Evolutionary conservation across 1,140 invertebrate species (phyloP), one percentile per base, ranked within the genome.

Genomic region (Holotrichia oblita): DNA sequence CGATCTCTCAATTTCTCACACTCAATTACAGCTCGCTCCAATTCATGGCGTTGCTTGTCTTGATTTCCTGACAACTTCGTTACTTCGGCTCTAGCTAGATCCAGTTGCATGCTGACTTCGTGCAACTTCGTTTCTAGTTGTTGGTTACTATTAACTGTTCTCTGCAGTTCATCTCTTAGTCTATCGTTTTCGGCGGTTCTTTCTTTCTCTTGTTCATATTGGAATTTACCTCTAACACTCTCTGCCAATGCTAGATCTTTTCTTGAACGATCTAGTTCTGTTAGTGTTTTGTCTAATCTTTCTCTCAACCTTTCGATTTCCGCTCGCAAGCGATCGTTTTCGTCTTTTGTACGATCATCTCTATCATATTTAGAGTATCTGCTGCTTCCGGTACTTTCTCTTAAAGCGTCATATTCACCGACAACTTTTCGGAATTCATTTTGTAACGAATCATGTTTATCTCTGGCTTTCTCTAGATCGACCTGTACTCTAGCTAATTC

Each of bases 381-480:
- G 78, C 94, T 93, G 92, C 59, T 86, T 44, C 78, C 87, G 78
- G 88, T 85, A 22, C 81, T 83, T 81, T 91, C 93, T 81, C 91
- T 90, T 44, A 93, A 88, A 81, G 90, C 92, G 83, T 92, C 95
- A 34, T 90, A 94, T 81, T 96, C 95, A 2, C 90, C 90, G 84
- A 96, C 94, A 3, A 94, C 90, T 87, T 95, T 94, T 77, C 95
- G 89, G 75, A 96, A 89, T 82, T 98, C 96, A 4, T 91, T 88
- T 81, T 96, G 94, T 73, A 93, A 91, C 85, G 95, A 93, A 80
- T 97, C 96, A 82, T 96, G 93, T 83, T 96, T 96, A 82, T 97
- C 96, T 81, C 95, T 94, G 89, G 96, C 93, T 85, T 96, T 97
- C 85, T 97, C 96, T 12, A 96, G 88, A 87, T 97, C 96, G 27